Base-by-base conservation (phyloP, 2,797 vertebrate genomes). In the Mus spretus region DNA sequence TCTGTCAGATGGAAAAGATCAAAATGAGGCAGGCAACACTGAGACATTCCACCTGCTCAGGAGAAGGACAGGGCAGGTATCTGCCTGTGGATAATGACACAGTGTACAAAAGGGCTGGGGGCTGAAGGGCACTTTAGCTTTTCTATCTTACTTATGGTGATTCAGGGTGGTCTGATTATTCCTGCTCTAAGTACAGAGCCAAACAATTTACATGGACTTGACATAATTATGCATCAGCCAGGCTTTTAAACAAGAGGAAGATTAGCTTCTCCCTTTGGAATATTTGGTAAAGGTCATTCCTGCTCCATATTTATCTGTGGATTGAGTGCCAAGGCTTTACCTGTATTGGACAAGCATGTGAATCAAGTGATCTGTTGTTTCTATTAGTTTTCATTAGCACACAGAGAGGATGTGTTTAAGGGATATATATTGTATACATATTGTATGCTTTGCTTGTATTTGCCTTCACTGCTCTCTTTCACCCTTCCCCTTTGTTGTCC, bases 261-360 rank as follows among this genome's bases (percentile, higher is more conserved):
- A 37, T 0, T 4, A 2, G 10, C 31, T 77, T 8, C 0, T 91
- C 47, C 9, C 0, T 78, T 74, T 1, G 20, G 61, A 65, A 1
- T 6, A 6, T 63, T 37, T 82, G 9, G 24, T 13, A 47, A 47
- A 61, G 20, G 17, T 70, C 19, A 75, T 22, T 34, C 8, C 8
- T 80, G 3, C 15, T 37, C 65, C 9, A 0, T 26, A 83, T 40
- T n/a, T 47, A 74, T 2, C 65, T 63, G 24, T 80, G 20, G 10
- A n/a, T 24, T 89, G 61, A 72, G 3, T 59, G 77, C 20, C 11
- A 63, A 59, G 65, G 12, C 44, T 40, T 92, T 20, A 77, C 4
- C 22, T 26, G 6, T 61, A 24, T 55, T n/a, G 20, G 24, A 70
- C 55, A 6, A 37, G 2, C 9, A 82, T 5, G 50, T 20, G 17